These are phyloP conservation scores for Tokudaia muenninki DNA, from an alignment of 2,797 vertebrate species.

Conservation along the genomic window DNA sequence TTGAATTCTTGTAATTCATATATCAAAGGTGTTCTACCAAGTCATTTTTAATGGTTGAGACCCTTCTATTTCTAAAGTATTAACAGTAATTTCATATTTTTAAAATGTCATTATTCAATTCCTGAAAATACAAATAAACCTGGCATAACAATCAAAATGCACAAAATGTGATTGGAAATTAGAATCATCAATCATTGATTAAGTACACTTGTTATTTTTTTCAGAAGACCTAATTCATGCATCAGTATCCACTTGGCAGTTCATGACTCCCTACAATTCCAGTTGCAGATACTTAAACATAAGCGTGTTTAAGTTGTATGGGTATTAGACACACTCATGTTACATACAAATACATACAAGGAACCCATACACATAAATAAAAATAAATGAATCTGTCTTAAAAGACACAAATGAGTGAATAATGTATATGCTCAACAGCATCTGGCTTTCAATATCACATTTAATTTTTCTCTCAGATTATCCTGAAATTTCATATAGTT, in stretches of 20 bases:
- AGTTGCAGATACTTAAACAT: background rate
- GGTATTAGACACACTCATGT: background rate
- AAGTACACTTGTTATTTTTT: background rate
- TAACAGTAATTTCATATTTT: background rate
- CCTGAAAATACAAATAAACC: background rate
- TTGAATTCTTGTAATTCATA: background rate
- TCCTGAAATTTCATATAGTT: background rate
- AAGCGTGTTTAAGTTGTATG: background rate
- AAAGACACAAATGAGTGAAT: background rate
- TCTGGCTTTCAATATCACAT: background rate
- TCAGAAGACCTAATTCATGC: background rate
- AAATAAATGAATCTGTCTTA: background rate
- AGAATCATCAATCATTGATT: background rate
- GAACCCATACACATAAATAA: background rate
- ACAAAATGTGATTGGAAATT: background rate
- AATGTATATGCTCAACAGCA: background rate
- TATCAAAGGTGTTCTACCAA: conserved; percentile 32
- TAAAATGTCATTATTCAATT: background rate
- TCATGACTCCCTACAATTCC: background rate
- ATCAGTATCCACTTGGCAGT: background rate
- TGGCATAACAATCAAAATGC: background rate
- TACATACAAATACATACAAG: background rate
- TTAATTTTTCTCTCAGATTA: background rate
- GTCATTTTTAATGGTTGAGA: background rate
- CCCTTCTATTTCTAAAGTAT: background rate